These are phyloP conservation scores for Zygogramma bicolorata DNA, from an alignment of 2,888 invertebrate species.

Conservation along the genomic window DNA sequence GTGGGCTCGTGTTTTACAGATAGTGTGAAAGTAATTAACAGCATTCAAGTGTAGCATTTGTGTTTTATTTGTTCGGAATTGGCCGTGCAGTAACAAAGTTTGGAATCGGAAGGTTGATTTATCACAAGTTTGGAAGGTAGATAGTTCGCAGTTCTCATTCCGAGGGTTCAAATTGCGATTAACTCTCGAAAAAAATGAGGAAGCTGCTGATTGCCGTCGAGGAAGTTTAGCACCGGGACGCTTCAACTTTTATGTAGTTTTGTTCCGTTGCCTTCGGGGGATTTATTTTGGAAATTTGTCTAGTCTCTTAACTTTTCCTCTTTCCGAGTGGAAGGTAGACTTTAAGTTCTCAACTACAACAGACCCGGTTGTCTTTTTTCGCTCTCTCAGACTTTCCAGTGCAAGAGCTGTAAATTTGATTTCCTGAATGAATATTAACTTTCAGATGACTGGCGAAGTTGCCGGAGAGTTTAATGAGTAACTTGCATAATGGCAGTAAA, in stretches of 20 bases:
- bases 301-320: conserved; percentile 35
- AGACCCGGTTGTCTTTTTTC: conserved; percentile 18
- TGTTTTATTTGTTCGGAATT: conserved; percentile 40
- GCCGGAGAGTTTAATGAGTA: conserved; percentile 26
- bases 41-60: conserved; percentile 40
- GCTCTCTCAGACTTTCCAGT: conserved; percentile 7
- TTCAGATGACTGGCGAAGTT: conserved; percentile 29
- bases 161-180: conserved; percentile 32
- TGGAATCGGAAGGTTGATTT: conserved; percentile 35
- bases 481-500: conserved; percentile 23
- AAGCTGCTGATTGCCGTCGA: conserved; percentile 15
- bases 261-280: conserved; percentile 8
- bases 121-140: conserved; percentile 36
- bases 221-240: conserved; percentile 16
- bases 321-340: conserved; percentile 30
- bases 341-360: conserved; percentile 24
- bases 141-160: conserved; percentile 36
- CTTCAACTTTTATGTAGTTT: conserved; percentile 18
- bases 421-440: conserved; percentile 36
- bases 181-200: conserved; percentile 19
- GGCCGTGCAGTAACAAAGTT: conserved; percentile 34
- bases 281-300: conserved; percentile 36
- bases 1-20: conserved; percentile 39
- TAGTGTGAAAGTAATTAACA: conserved; percentile 44
- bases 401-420: conserved; percentile 29